Base-by-base conservation (phyloP, 2,888 invertebrate genomes). In the Xestia ashworthii region DNA sequence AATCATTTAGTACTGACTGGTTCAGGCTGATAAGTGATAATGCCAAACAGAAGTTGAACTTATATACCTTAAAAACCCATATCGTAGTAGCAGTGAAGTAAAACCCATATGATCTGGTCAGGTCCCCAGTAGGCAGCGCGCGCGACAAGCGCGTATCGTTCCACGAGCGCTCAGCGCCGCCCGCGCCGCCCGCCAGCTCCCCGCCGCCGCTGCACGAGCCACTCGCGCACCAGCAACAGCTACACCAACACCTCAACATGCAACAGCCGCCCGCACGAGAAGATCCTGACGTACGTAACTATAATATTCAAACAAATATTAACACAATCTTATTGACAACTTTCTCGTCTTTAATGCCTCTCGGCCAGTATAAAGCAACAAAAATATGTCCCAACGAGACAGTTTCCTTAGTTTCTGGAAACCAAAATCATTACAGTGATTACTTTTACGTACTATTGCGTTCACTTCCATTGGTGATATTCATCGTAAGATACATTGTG, bases 231-330 rank as follows among this genome's bases (percentile, higher is more conserved):
- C 74, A 11, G 44, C 44, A 88, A 83, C 86, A 85, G 32, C 84
- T 74, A 60, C 87, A 69, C 76, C 87, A 53, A 4, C 53, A 55
- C 55, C 55, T n/a, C 55, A 55, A 89, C 48, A 90, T 90, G 53
- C 92, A 91, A 64, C 90, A 80, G 69, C 85, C 83, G 68, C 85
- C 83, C 5, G 50, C 78, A 22, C 81, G 98, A 89, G 98, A 99
- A 94, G 98, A 99, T 96, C 98, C 98, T 72, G 98, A 98, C 93
- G 98, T 98, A 95, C 97, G 98, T 97, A 68, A 4, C 16, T 1
- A n/a, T n/a, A 3, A 11, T 53, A 53, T 50, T 38, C 12, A 4
- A 67, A 32, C 1, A 46, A 11, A 41, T 22, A 12, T 6, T 9
- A 25, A 14, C 41, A 65, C n/a, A 12, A 53, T n/a, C 53, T 53